Conservation (phyloP, 2,113 vertebrate species). For the Phaetusa simplex region DNA sequence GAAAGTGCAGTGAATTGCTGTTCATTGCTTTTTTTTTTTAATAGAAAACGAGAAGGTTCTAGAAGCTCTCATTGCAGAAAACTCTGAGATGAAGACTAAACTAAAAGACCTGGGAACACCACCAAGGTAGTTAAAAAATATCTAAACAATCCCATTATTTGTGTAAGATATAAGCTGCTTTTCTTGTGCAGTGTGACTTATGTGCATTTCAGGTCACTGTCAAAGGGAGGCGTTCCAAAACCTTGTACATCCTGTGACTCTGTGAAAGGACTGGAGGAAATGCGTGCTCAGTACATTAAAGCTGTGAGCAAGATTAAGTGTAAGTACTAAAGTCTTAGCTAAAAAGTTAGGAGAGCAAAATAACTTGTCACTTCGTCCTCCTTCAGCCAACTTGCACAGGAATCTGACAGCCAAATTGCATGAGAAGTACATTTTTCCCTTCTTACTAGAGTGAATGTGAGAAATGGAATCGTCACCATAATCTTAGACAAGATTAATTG, state of each 20-base stretch:
- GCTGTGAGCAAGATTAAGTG: conserved; percentile 92
- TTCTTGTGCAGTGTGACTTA: neutral
- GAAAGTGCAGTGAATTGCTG: neutral
- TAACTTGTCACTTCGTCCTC: neutral
- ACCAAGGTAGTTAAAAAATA: conserved; percentile 65
- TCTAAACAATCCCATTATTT: neutral
- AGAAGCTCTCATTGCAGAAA: conserved; percentile 61
- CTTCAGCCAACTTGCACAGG: neutral
- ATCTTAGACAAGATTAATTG: neutral
- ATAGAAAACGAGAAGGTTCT: conserved; percentile 63
- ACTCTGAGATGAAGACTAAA: conserved; percentile 57
- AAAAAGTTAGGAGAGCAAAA: neutral
- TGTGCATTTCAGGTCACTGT: conserved; percentile 62
- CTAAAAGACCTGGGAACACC: conserved; percentile 53
- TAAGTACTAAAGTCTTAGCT: conserved; percentile 63
- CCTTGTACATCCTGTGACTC: conserved; percentile 61
- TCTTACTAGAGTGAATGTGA: neutral
- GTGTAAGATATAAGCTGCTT: neutral
- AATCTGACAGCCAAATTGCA: neutral
- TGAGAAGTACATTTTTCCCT: neutral
- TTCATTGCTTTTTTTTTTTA: neutral
- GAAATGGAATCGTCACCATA: neutral
- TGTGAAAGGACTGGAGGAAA: conserved; percentile 84
- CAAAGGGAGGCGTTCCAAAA: conserved; percentile 55
- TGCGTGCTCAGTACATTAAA: conserved; percentile 89